Percentiles rank a stretch among this genome's conserved stretches.
Evolutionary conservation across 2,797 vertebrate genomes (phyloP).

Genomic region (Acanthopagrus latus): DNA sequence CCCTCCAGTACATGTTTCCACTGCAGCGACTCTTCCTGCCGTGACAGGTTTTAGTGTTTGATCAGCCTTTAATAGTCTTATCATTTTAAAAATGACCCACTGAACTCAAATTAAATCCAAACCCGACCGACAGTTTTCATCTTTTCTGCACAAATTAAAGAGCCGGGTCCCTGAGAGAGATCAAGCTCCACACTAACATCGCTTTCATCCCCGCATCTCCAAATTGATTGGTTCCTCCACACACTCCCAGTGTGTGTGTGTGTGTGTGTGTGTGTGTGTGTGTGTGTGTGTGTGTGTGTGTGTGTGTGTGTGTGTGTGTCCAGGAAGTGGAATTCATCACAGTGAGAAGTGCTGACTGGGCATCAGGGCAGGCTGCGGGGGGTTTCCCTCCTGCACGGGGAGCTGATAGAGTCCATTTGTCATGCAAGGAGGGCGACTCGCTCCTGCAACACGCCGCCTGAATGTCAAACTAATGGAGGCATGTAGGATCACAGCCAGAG

Average conservation of each 20-base stretch:
- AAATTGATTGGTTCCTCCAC: constrained; percentile 48
- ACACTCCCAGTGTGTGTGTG: constrained; percentile 3
- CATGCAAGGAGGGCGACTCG: constrained; percentile 18
- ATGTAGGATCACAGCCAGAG: constrained; percentile 13
- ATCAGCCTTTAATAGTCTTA: neutral
- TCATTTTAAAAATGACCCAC: neutral
- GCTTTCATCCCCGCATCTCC: neutral
- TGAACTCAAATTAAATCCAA: constrained; percentile 12
- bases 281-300: constrained; percentile 16
- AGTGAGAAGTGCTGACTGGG: constrained; percentile 58
- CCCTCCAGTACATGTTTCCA: neutral
- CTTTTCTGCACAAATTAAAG: constrained; percentile 18
- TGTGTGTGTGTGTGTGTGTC: constrained; percentile 10
- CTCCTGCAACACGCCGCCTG: constrained; percentile 1
- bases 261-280: constrained; percentile 26
- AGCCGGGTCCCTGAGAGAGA: rapidly evolving
- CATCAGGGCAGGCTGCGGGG: constrained; percentile 39
- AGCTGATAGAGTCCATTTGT: constrained; percentile 58
- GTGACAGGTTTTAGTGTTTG: neutral
- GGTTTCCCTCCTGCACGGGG: constrained; percentile 36
- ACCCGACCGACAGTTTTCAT: neutral
- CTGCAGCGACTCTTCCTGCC: too few relatives aligned
- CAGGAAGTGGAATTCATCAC: constrained; percentile 45
- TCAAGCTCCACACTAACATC: constrained; percentile 5
- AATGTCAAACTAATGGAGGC: constrained; percentile 28